These are phyloP conservation scores for Bombus polaris DNA, from an alignment of 1,140 invertebrate genomes.

Conservation along the genomic window DNA sequence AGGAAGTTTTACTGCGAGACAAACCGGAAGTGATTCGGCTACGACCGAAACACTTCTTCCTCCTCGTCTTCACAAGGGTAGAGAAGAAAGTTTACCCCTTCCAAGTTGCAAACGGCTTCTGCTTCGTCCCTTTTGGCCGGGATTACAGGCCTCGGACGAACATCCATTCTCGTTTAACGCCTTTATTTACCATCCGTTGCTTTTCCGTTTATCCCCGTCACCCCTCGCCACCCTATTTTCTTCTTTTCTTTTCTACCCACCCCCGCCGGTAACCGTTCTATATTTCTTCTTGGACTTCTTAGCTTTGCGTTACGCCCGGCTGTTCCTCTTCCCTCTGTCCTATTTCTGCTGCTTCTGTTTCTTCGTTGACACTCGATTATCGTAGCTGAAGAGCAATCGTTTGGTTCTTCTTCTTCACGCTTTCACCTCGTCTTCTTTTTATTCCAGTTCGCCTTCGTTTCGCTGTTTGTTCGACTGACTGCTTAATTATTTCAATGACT, in stretches of 20 bases:
- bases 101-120: constrained; percentile 26
- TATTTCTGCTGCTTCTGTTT: not conserved
- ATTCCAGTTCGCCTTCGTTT: not conserved
- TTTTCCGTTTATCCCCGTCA: constrained; percentile 50
- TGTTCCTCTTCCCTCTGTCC: not conserved
- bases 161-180: constrained; percentile 81
- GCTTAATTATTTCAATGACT: constrained; percentile 2
- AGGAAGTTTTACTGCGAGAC: constrained; percentile 77
- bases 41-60: constrained; percentile 63
- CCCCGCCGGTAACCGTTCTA: not conserved
- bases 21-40: constrained; percentile 79
- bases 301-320: constrained; percentile 13
- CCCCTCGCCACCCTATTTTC: constrained; percentile 10
- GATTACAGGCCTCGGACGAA: constrained; percentile 75
- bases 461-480: not conserved
- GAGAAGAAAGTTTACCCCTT: constrained; percentile 45
- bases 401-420: too few species aligned
- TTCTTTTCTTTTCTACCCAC: constrained; percentile 21
- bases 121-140: constrained; percentile 64
- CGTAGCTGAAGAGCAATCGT: not conserved
- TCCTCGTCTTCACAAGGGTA: constrained; percentile 29
- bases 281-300: constrained; percentile 24
- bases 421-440: too few species aligned
- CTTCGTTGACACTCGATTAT: constrained; percentile 35
- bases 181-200: constrained; percentile 77